These are phyloP conservation scores for Acrocephalus scirpaceus DNA, from an alignment of 2,797 vertebrate species.

Conservation along the genomic window DNA sequence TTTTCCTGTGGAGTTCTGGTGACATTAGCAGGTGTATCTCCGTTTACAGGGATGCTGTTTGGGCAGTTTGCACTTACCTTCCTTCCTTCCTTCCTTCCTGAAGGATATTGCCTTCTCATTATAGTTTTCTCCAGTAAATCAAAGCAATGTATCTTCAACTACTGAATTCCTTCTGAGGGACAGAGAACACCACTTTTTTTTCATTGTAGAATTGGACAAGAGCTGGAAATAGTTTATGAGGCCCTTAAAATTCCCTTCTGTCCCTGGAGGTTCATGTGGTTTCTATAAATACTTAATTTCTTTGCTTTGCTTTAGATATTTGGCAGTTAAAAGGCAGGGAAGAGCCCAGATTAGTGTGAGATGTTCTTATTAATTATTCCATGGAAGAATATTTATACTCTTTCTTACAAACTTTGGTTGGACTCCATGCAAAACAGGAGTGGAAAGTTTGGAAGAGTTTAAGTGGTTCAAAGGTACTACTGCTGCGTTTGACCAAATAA, in stretches of 20 bases:
- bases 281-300: conserved; percentile 49
- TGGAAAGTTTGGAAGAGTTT: not conserved
- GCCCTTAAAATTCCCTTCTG: conserved; percentile 3
- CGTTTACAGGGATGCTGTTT: not conserved
- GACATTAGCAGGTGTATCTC: not conserved
- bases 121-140: not conserved
- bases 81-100: not conserved
- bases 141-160: not conserved
- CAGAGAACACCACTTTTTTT: not conserved
- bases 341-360: conserved; percentile 26
- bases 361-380: conserved; percentile 41
- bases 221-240: not conserved
- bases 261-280: conserved; percentile 12
- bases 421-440: not conserved
- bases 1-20: not conserved
- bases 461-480: not conserved
- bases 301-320: conserved; percentile 17
- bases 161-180: not conserved
- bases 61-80: not conserved
- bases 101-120: not conserved
- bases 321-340: conserved; percentile 16
- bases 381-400: conserved; percentile 20
- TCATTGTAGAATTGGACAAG: not conserved
- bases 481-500: not conserved
- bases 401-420: conserved; percentile 7